Evolutionary conservation across 2,113 vertebrate genomes (phyloP), one percentile per base, ranked within the genome.

Genomic region (Sebastes fasciatus): DNA sequence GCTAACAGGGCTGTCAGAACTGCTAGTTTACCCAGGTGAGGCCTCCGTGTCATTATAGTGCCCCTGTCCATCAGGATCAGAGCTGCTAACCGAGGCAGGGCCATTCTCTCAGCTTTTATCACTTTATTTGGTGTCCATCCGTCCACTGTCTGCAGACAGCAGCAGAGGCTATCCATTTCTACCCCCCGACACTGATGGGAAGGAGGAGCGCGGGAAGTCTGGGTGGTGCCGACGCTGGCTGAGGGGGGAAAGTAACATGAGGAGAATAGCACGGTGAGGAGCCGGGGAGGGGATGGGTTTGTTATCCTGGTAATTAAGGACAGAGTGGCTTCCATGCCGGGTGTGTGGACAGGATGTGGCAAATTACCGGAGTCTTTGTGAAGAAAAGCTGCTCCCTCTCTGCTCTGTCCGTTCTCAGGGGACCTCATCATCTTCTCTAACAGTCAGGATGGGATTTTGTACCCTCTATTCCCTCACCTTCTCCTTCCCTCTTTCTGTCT

Each of bases 381-480:
- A 94, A 94, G 95, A 95, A 95, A 96, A 96, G 95, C 96, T 96
- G 93, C 94, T 96, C 94, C 95, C 94, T 92, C 93, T 94, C 94
- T 94, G 94, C 94, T 96, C 96, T 91, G 92, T 94, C 95, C 94
- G 77, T 94, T 94, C 97, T 96, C 97, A 80, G 79, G 97, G 97
- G 97, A 97, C 93, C 96, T 97, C 94, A 95, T 98, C 96, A 96
- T 97, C 94, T 96, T 96, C 95, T 95, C 96, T 97, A 97, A 99
- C 97, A 97, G 96, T 97, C 97, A 97, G 95, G 96, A 97, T 96
- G 94, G 96, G 95, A 96, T 96, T 97, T 96, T 96, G 94, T 96
- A 96, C 93, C 95, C 95, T 96, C 89, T 95, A 93, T 97, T 97
- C 95, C 95, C 95, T 96, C 91, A 95, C 87, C 91, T 89, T 94